phyloP scores from a whole-genome alignment of 2,888 invertebrate species.

The Hypomecis punctinalis region DNA sequence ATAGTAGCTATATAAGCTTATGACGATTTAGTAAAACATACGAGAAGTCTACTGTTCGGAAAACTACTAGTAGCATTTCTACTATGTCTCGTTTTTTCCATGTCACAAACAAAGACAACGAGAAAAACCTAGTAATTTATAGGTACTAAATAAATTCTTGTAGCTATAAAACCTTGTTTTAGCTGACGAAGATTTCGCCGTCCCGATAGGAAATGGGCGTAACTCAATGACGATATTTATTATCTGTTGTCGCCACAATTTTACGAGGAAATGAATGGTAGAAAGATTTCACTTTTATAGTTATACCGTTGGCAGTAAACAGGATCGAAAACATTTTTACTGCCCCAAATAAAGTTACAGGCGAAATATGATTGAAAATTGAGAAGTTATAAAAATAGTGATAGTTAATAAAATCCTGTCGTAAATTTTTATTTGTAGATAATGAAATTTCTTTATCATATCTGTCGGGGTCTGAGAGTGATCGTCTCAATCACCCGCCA shows the following conservation, averaged over 20 bases:
- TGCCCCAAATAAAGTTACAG: conserved; percentile 17
- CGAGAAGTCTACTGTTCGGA: too few species aligned
- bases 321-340: conserved; percentile 24
- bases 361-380: not conserved
- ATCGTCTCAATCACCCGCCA: too few species aligned
- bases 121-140: not conserved
- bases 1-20: too few species aligned
- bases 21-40: too few species aligned
- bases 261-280: conserved; percentile 45
- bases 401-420: not conserved
- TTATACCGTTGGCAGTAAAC: conserved; percentile 27
- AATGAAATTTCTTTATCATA: too few species aligned
- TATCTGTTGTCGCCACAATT: conserved; percentile 39
- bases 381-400: not conserved
- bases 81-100: too few species aligned
- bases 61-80: too few species aligned
- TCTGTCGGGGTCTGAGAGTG: too few species aligned
- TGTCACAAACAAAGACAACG: too few species aligned
- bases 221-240: conserved; percentile 38
- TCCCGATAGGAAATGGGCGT: conserved; percentile 34
- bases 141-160: conserved; percentile 2
- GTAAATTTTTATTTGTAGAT: not conserved
- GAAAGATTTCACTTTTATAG: conserved; percentile 37
- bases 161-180: conserved; percentile 8
- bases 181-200: conserved; percentile 7